Base-by-base conservation (phyloP, 2,888 invertebrate genomes). In the Griposia aprilina region DNA sequence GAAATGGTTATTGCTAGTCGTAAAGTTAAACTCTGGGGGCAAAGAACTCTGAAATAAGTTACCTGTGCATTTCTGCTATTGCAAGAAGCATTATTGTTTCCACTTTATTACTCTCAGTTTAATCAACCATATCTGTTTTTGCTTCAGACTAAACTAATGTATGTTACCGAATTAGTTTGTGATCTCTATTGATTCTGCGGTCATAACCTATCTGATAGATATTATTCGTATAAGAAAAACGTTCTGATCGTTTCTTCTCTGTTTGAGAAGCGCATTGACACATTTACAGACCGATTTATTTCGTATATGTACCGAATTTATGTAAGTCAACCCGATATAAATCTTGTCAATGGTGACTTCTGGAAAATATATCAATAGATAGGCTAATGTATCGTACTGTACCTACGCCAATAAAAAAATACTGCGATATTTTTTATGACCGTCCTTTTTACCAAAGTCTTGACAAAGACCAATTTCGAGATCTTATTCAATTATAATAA, bases 31-130 rank as follows among this genome's bases (percentile, higher is more conserved):
- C 41, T 62, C 45, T 3, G 20, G 72, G 79, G 75, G 74, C 62
- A 75, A 81, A 65, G 75, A 81, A 81, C 80, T 78, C 57, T 81
- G 59, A 30, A 75, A 75, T 72, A 66, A 66, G 41, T 75, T 74
- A 78, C 68, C 67, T 73, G 77, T 66, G 79, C 48, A 69, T 68
- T 59, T 72, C 36, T 52, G 30, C 50, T 48, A n/a, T 36, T 74
- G 36, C 17, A 57, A 55, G 36, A 17, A 55, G 17, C 41, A 67
- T 79, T 70, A 68, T 65, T 67, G 26, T 63, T 73, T 62, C 4
- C 48, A 20, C 15, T 65, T 67, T 55, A 67, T 65, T 23, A 52
- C 10, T 36, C 72, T 72, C 7, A 45, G 15, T 30, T 76, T 11
- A 41, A 81, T 67, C 36, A 60, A 70, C 23, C 1, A 45, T 15